Evolutionary conservation across 1,140 invertebrate genomes (phyloP).

Genomic region (Aphelinus certus): DNA sequence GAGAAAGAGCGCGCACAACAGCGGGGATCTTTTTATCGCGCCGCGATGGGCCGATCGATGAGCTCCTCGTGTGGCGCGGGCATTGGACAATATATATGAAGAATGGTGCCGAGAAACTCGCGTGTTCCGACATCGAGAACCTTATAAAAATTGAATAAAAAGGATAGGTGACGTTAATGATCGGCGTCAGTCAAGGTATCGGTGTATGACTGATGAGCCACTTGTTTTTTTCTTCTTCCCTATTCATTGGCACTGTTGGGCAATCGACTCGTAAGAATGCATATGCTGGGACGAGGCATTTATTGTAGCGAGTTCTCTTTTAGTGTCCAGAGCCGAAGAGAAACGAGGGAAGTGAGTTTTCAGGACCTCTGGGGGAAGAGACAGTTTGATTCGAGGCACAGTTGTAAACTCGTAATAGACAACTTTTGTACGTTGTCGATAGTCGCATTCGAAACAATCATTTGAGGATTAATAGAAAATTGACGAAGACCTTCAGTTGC

Average conservation of each 20-base stretch:
- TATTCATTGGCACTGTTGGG: slow-evolving; percentile 12
- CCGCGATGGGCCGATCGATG: background rate
- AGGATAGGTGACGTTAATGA: slow-evolving; percentile 26
- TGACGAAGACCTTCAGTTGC: too few species aligned
- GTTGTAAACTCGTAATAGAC: too few species aligned
- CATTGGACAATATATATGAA: background rate
- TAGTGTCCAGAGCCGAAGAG: too few species aligned
- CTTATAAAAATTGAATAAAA: background rate
- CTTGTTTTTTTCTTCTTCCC: background rate
- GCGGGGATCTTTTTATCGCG: slow-evolving; percentile 1
- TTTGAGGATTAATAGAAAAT: too few species aligned
- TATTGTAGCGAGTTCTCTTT: too few species aligned
- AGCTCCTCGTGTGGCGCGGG: background rate
- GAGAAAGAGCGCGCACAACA: background rate
- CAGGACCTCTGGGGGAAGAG: too few species aligned
- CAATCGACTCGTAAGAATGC: background rate
- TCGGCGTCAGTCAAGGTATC: slow-evolving; percentile 26
- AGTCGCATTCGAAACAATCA: too few species aligned
- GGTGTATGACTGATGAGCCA: background rate
- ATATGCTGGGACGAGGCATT: too few species aligned
- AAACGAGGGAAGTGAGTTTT: too few species aligned
- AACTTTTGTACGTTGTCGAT: too few species aligned
- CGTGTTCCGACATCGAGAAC: too few species aligned
- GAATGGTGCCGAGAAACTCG: background rate
- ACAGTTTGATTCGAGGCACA: too few species aligned